Evolutionary conservation across 2,888 invertebrate species (phyloP), one percentile per base, ranked within the genome.

Genomic region (Teleiodes luculella): DNA sequence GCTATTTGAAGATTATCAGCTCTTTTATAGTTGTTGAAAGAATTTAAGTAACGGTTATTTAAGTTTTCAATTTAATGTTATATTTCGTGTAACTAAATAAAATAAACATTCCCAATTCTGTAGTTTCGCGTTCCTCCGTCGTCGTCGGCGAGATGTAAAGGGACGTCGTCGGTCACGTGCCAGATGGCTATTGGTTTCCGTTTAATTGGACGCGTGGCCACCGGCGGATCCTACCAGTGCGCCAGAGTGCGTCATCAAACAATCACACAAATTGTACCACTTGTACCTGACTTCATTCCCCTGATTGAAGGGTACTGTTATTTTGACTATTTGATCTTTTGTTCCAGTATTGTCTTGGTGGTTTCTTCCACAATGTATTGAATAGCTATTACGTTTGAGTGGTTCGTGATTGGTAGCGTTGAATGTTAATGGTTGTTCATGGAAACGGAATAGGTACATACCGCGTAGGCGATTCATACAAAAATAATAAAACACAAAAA

Each of bases 161-260:
- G 75, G n/a, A n/a, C n/a, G n/a, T 70, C 75, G 68, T 65, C 68
- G 75, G 83, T 85, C 87, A 87, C 87, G 87, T 86, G 64, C 79
- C 63, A 56, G 70, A 76, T 79, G 72, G 72, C 78, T 84, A 89
- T 89, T 86, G 89, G 87, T 88, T 88, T 83, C 81, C 86, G 85
- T 88, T 89, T 88, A 88, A 86, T 84, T 78, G 79, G 80, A 83
- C 79, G 83, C 88, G 87, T 88, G 89, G 68, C 70, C 65, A 62
- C 63, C 62, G 68, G 65, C 72, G 24, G 16, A 16, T 60, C 58
- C 50, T 50, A 31, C 37, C 37, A 8, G 30, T 30, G 39, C 20
- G 30, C 47, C 20, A 20, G 28, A 48, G 52, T 52, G 62, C 65
- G 63, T 67, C 74, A 71, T 71, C 76, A 72, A 67, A 73, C 74